These are phyloP conservation scores for Allophyes oxyacanthae DNA, from an alignment of 2,888 invertebrate species.

Conservation along the genomic window DNA sequence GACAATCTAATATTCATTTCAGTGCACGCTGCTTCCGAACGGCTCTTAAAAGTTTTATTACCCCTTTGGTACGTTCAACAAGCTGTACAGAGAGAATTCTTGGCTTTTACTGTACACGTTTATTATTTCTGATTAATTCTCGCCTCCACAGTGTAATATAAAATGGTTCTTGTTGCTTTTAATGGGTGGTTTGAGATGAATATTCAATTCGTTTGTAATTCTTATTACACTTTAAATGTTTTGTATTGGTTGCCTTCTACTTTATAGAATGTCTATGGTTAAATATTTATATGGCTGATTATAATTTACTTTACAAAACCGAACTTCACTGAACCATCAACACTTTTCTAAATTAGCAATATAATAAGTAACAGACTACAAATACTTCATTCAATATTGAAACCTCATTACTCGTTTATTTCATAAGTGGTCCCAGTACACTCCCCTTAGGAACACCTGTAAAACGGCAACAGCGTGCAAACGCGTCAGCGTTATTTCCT, in stretches of 20 bases:
- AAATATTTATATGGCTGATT: no score
- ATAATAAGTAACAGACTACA: no score
- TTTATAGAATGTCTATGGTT: background rate
- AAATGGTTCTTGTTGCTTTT: slow-evolving; percentile 45
- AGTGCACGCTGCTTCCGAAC: slow-evolving; percentile 68
- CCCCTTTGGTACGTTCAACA: slow-evolving; percentile 59
- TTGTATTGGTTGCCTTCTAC: slow-evolving; percentile 6
- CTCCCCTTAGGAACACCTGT: background rate
- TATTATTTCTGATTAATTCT: slow-evolving; percentile 54
- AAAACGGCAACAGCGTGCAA: slow-evolving; percentile 63
- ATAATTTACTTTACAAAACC: no score
- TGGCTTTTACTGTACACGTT: slow-evolving; percentile 51
- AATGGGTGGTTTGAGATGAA: slow-evolving; percentile 44
- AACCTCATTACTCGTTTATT: background rate
- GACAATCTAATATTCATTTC: slow-evolving; percentile 71
- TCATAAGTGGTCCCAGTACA: slow-evolving; percentile 1
- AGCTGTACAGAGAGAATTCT: slow-evolving; percentile 54
- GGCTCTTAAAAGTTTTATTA: slow-evolving; percentile 64
- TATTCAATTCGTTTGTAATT: slow-evolving; percentile 36
- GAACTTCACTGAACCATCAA: no score
- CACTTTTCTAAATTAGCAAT: no score
- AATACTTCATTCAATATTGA: no score
- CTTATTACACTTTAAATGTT: slow-evolving; percentile 23
- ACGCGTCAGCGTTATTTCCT: slow-evolving; percentile 48
- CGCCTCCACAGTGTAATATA: slow-evolving; percentile 44